phyloP scores from a whole-genome alignment of 1,140 invertebrate species.

The Drosophila pallidifrons region DNA sequence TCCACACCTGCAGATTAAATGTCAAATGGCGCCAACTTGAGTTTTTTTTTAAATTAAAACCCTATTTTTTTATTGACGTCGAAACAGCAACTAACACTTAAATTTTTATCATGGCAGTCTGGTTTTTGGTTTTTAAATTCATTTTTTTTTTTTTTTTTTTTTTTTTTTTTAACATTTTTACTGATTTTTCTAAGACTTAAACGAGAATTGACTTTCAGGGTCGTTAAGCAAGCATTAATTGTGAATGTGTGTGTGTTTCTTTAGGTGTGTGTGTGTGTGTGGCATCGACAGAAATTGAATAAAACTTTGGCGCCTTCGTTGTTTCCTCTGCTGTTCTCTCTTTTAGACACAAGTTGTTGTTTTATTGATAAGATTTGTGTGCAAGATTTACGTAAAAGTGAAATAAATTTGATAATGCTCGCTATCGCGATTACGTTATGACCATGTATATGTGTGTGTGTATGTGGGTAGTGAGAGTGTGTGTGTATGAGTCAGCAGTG shows the following conservation, averaged over 20 bases:
- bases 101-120: conserved; percentile 40
- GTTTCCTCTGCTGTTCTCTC: background rate
- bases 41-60: background rate
- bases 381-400: conserved; percentile 50
- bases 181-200: conserved; percentile 21
- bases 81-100: conserved; percentile 5
- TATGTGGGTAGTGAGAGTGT: background rate
- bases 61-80: conserved; percentile 28
- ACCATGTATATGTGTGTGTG: background rate
- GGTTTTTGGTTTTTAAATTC: conserved; percentile 27
- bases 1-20: conserved; percentile 2
- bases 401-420: conserved; percentile 50
- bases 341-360: background rate
- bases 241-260: background rate
- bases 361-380: conserved; percentile 48
- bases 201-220: conserved; percentile 54
- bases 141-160: conserved; percentile 4
- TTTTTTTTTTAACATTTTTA: conserved; percentile 4
- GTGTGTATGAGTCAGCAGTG: conserved; percentile 40
- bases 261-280: background rate
- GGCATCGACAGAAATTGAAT: conserved; percentile 15
- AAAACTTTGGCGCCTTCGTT: conserved; percentile 3
- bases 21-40: conserved; percentile 18
- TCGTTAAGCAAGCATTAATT: conserved; percentile 30
- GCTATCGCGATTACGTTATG: conserved; percentile 35